phyloP scores from a whole-genome alignment of 2,797 vertebrate species.

The Lepilemur ruficaudatus region DNA sequence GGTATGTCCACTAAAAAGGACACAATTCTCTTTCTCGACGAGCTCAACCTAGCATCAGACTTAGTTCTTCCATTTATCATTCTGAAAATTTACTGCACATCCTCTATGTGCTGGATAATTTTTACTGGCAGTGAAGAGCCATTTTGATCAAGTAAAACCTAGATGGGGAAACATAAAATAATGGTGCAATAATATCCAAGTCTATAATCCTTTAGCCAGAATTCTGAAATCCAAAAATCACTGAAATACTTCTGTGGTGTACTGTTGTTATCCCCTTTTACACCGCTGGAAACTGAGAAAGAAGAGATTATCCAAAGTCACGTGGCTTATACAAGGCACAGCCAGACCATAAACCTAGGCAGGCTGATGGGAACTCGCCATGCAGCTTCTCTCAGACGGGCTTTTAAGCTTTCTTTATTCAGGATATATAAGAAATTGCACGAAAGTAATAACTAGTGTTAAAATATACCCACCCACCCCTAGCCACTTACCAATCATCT shows the following conservation, averaged over 20 bases:
- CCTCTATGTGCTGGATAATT: background rate
- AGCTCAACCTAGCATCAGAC: background rate
- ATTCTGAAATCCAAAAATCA: background rate
- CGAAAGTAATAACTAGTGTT: background rate
- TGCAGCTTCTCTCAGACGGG: fast-evolving
- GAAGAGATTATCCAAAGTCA: background rate
- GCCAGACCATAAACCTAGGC: background rate
- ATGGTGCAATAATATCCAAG: background rate
- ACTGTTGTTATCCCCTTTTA: background rate
- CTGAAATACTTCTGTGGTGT: background rate
- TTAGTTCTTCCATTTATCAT: background rate
- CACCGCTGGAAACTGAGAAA: background rate
- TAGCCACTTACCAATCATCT: background rate
- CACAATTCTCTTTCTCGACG: background rate
- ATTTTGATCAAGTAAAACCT: background rate
- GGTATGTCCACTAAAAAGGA: background rate
- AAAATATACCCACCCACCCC: background rate
- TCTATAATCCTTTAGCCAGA: background rate
- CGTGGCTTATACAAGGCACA: background rate
- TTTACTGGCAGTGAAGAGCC: background rate
- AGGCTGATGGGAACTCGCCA: no score
- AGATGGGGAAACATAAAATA: background rate
- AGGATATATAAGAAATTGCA: background rate
- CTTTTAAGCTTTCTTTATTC: background rate
- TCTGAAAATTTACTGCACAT: background rate